Base-by-base conservation (phyloP, 2,113 vertebrate species). In the Rousettus leschenaultii region DNA sequence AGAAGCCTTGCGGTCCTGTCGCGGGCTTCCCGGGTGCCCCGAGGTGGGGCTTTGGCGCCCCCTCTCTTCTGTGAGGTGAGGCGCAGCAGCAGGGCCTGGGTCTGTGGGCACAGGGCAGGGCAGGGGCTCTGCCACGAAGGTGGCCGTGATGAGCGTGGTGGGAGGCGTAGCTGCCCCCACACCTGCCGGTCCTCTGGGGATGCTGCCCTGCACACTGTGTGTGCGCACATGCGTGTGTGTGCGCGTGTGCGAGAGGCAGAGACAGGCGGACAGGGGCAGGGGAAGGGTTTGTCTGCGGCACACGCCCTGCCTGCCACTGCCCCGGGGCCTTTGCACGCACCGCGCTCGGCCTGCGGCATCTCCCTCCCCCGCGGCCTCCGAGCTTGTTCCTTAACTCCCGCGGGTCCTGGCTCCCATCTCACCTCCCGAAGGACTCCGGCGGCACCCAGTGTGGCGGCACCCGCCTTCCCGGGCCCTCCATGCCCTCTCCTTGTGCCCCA, bases 141-240 rank as follows among this genome's bases (percentile, higher is more conserved):
- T 18, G 30, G 57, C 15, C 26, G 3, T 43, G 19, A 4, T 38
- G 5, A 3, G 13, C 26, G 3, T 43, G 19, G 5, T n/a, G 5
- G 5, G 12, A 33, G 4, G 2, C 35, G 48, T 18, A 40, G 11
- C n/a, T 14, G 28, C 40, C 48, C 8, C 8, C 16, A 11, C 3
- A 16, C 40, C 24, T 63, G 1, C 21, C 83, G 66, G 30, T 18
- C 8, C 91, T 35, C 22, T 21, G 22, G 43, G 43, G 14, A 8
- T 13, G 16, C 11, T 80, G 2, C 3, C 24, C 11, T 38, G 8
- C 6, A 28, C 24, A 11, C 11, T 2, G 53, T 22, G n/a, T 7
- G 30, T 65, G n/a, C 38, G 8, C 6, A 28, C 24, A 11, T 2
- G 53, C 12, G n/a, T 7, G 30, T 11, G 66, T 38, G 38, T 71